phyloP scores from a whole-genome alignment of 2,797 vertebrate genomes.

The Lithobates pipiens region DNA sequence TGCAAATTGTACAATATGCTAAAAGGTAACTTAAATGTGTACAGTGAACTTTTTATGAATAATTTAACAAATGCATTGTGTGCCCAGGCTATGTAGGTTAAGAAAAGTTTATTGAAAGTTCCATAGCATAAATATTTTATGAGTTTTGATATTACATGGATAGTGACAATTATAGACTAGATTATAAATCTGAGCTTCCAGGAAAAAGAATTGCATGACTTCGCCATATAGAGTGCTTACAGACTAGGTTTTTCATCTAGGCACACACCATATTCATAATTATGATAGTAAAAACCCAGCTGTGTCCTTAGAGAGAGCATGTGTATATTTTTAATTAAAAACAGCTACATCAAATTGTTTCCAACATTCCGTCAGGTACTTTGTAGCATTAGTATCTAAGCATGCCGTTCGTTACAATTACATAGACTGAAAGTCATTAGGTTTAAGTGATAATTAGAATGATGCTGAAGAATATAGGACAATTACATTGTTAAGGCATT shows the following conservation, averaged over 20 bases:
- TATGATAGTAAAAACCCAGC: conserved; percentile 38
- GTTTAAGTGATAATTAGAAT: conserved; percentile 50
- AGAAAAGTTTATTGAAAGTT: conserved; percentile 56
- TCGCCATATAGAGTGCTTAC: neutral
- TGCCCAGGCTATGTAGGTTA: conserved; percentile 51
- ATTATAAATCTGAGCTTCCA: conserved; percentile 42
- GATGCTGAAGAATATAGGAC: conserved; percentile 19
- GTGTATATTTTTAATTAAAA: conserved; percentile 44
- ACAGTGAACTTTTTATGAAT: conserved; percentile 57
- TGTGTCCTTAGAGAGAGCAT: conserved; percentile 4
- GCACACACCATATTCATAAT: conserved; percentile 33
- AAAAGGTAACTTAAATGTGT: conserved; percentile 59
- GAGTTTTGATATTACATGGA: conserved; percentile 47
- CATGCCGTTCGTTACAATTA: conserved; percentile 36
- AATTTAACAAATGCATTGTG: conserved; percentile 55
- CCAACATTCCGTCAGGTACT: conserved; percentile 26
- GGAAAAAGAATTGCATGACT: neutral
- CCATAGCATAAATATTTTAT: conserved; percentile 51
- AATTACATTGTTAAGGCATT: conserved; percentile 30
- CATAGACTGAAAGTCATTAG: conserved; percentile 40
- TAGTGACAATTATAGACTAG: conserved; percentile 44
- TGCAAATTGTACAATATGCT: conserved; percentile 60
- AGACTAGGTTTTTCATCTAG: conserved; percentile 14
- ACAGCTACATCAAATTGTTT: conserved; percentile 37
- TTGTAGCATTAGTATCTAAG: conserved; percentile 18